Evolutionary conservation across 1,140 invertebrate genomes (phyloP), one percentile per base, ranked within the genome.

Genomic region (Pseudomyrmex dendroicus): DNA sequence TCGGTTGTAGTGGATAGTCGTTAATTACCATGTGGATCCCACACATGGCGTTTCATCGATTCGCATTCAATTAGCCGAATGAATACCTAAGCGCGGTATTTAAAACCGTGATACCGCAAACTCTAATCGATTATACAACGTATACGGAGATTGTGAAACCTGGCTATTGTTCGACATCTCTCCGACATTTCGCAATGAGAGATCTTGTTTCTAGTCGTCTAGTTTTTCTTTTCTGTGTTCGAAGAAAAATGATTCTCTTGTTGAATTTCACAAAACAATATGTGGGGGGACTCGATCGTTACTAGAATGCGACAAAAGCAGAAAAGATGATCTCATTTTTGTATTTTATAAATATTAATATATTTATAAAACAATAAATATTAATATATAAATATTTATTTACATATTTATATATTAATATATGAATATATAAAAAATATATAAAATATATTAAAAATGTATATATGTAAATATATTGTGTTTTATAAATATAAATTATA

Each of bases 21-120:
- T 84, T 87, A 84, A 88, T 88, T 90, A 91, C 59, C 85, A 86
- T 84, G 87, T 83, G 82, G 72, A 87, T 89, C 89, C 85, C 83
- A 86, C 83, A 74, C 77, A 12, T 77, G 64, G 10, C 8, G 57
- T 84, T 67, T 62, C 57, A 48, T 67, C 64, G 83, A 87, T 84
- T 88, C 86, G 13, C 74, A 82, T 82, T 87, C 74, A 86, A 88
- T 87, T 84, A 88, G 59, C 50, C 1, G 61, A 57, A 63, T 72
- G 74, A 88, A 87, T 87, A 52, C 66, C 72, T 56, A 20, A 86
- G 59, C 66, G 74, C 74, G 72, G 86, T 73, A 35, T 35, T 35
- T 82, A 46, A 50, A 76, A 64, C 73, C 70, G 35, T 67, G 86
- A 89, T 91, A 72, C 50, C 52, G 52, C 52, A 82, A 63, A 82